Evolutionary conservation across 2,113 vertebrate genomes (phyloP).

Genomic region (Struthidea cinerea): DNA sequence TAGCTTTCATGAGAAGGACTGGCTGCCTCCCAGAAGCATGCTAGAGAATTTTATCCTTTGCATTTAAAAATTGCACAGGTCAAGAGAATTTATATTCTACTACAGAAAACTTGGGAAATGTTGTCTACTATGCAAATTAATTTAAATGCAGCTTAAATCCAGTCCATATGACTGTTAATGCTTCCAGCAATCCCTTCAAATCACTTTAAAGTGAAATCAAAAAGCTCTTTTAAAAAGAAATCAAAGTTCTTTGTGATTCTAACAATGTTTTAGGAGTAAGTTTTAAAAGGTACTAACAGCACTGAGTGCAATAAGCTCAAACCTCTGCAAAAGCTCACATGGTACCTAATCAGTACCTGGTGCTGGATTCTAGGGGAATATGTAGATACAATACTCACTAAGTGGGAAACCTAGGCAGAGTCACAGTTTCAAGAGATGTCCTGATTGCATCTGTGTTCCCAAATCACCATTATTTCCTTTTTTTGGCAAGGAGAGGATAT

Average conservation of each 20-base stretch:
- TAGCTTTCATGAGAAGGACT: not conserved
- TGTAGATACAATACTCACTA: not conserved
- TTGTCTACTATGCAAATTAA: not conserved
- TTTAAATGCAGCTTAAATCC: not conserved
- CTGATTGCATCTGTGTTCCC: not conserved
- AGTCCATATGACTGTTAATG: not conserved
- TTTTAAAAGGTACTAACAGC: not conserved
- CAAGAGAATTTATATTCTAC: not conserved
- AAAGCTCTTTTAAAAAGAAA: not conserved
- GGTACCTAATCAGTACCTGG: not conserved
- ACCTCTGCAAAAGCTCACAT: not conserved
- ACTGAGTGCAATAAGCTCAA: not conserved
- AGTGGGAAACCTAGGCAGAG: not conserved
- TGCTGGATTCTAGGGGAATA: not conserved
- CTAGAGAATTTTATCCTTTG: not conserved
- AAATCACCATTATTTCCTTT: not conserved
- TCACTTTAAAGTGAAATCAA: not conserved
- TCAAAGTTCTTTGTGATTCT: not conserved
- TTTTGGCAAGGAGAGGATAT: not conserved
- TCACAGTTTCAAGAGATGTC: not conserved
- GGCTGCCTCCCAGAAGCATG: not conserved
- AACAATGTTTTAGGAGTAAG: not conserved
- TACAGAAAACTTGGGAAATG: not conserved
- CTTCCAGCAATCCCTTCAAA: not conserved
- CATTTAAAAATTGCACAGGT: not conserved